Evolutionary conservation across 2,888 invertebrate genomes (phyloP), one percentile per base, ranked within the genome.

Genomic region (Cartodere bifasciata): DNA sequence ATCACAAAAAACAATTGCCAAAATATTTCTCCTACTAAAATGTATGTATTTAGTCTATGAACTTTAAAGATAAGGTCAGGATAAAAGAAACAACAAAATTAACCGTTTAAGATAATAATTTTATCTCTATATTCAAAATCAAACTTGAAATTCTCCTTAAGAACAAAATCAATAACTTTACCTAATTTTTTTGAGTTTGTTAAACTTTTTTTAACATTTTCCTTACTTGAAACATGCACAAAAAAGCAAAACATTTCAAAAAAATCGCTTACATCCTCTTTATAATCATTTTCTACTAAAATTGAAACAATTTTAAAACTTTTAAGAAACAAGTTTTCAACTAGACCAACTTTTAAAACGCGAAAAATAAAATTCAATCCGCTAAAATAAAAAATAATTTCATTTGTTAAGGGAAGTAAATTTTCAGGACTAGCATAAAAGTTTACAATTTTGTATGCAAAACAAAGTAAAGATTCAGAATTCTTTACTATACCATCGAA

Each of bases 131-230:
- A n/a, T n/a, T 32, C 15, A 26, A 26, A 14, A 26, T 3, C 13
- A 13, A 14, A 25, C 4, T 9, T 15, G 6, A 26, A 4, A 12
- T 26, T 9, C n/a, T 26, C 13, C 13, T 26, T 26, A 7, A n/a
- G n/a, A n/a, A n/a, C n/a, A n/a, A n/a, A n/a, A n/a, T 14, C 16
- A 13, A 26, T 14, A 26, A 13, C 14, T 14, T 14, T 14, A 84
- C 65, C 59, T 82, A 78, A 65, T 76, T 81, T 68, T 83, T 84
- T 65, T 79, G 80, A 72, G 17, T 26, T 13, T 28, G 33, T 39
- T 14, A 50, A 41, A 38, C 46, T 45, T 32, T 21, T 34, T 21
- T 32, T 40, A 13, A 50, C 23, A 31, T 35, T 25, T 7, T 43
- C 32, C 17, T 39, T 26, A 13, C 37, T 33, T 4, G 42, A 41